These are phyloP conservation scores for Petromus typicus DNA, from an alignment of 2,113 vertebrate genomes.

Conservation along the genomic window DNA sequence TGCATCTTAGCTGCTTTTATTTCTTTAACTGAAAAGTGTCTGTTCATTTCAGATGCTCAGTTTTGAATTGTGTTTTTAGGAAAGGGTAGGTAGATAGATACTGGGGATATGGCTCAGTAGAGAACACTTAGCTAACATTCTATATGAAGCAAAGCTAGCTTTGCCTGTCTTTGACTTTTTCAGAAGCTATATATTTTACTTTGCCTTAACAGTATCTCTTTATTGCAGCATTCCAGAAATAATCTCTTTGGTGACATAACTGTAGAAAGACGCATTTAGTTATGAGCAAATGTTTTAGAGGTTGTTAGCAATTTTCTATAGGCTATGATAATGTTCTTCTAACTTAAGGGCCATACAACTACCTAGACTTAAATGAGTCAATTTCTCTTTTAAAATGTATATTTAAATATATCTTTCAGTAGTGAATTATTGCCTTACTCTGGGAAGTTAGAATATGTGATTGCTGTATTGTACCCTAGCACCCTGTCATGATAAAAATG, in stretches of 20 bases:
- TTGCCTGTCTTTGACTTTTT: conserved; percentile 34
- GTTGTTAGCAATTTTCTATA: conserved; percentile 41
- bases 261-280: conserved; percentile 37
- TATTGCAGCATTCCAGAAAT: neutral
- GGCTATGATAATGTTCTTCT: conserved; percentile 39
- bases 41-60: too few relatives aligned
- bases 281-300: conserved; percentile 46
- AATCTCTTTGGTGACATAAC: neutral
- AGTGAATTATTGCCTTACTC: conserved; percentile 43
- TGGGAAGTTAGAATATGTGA: conserved; percentile 41
- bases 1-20: too few relatives aligned
- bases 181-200: neutral
- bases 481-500: conserved; percentile 37
- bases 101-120: neutral
- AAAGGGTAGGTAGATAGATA: neutral
- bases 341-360: conserved; percentile 53
- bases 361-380: conserved; percentile 20
- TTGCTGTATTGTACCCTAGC: conserved; percentile 13
- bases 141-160: neutral
- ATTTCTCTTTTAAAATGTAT: conserved; percentile 39
- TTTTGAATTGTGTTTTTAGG: neutral
- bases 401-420: conserved; percentile 35
- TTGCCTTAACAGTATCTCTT: neutral
- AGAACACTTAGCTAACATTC: neutral
- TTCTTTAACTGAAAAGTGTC: too few relatives aligned